Conservation (phyloP, 2,888 invertebrate genomes). For the Ischnus inquisitorius region DNA sequence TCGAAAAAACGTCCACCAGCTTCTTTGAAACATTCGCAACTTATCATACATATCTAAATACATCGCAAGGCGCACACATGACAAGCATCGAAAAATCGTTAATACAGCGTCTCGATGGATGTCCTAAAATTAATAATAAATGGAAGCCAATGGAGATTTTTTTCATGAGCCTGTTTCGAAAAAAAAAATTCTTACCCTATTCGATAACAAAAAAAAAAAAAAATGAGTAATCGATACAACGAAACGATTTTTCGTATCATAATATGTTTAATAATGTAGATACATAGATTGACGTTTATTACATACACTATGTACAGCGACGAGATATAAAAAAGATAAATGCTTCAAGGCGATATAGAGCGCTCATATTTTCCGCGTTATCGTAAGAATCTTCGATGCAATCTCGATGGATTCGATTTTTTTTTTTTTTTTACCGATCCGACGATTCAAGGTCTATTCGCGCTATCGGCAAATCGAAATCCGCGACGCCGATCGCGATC, state of each 20-base stretch:
- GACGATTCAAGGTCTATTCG: constrained; percentile 21
- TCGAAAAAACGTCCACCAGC: too few relatives aligned
- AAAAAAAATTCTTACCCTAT: background rate
- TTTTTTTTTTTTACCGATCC: constrained; percentile 10
- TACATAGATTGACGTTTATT: constrained; percentile 54
- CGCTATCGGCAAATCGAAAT: background rate
- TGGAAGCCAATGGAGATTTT: background rate
- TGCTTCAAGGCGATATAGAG: constrained; percentile 33
- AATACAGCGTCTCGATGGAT: background rate
- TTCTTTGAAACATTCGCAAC: background rate
- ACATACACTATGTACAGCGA: constrained; percentile 66
- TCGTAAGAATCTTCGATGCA: constrained; percentile 35
- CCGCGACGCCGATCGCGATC: background rate
- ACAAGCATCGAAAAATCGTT: constrained; percentile 7
- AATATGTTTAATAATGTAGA: constrained; percentile 61
- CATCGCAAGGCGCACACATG: background rate
- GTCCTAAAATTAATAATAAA: background rate
- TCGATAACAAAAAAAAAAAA: background rate
- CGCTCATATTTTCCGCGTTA: constrained; percentile 7
- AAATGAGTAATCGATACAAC: constrained; percentile 22
- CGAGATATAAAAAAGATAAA: constrained; percentile 40
- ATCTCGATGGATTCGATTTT: constrained; percentile 22
- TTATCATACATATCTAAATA: background rate
- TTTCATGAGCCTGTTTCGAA: background rate
- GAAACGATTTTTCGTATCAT: constrained; percentile 38